A percentile compares a stretch with the other conserved stretches of the same genome.
phyloP scores from a whole-genome alignment of 2,797 vertebrate genomes.

The Dromococcyx pavoninus region DNA sequence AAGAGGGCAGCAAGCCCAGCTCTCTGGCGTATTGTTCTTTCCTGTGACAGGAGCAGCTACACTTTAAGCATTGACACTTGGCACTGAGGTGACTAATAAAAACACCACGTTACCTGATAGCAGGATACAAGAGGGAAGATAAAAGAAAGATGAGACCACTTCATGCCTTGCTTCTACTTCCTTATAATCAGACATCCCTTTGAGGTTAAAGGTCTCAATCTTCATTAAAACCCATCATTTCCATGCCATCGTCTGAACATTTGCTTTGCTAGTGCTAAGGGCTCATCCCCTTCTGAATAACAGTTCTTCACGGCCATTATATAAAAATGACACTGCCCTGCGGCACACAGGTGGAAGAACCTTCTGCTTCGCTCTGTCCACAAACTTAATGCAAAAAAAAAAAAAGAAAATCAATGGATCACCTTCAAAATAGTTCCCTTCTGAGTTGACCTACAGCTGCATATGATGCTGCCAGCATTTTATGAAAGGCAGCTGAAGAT shows the following conservation, averaged over 20 bases:
- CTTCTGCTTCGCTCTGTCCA: background rate
- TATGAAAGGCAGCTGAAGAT: too few species aligned
- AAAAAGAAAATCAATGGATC: too few species aligned
- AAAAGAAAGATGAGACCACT: background rate
- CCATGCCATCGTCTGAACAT: background rate
- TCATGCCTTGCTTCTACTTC: background rate
- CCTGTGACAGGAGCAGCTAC: background rate
- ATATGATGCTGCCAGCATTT: too few species aligned
- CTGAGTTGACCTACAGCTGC: too few species aligned
- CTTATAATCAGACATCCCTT: background rate
- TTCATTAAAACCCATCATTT: background rate
- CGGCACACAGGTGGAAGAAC: background rate
- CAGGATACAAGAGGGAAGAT: background rate
- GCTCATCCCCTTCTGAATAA: background rate
- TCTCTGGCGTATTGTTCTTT: background rate
- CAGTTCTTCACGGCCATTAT: background rate
- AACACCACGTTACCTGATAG: fast-evolving
- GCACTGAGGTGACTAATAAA: background rate
- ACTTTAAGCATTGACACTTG: background rate
- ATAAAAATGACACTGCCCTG: background rate
- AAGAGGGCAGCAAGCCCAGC: background rate
- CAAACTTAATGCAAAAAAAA: too few species aligned
- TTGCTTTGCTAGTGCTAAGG: background rate
- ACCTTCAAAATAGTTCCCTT: too few species aligned
- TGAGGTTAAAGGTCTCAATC: background rate